Evolutionary conservation across 2,888 invertebrate species (phyloP).

Genomic region (Nysson spinosus): DNA sequence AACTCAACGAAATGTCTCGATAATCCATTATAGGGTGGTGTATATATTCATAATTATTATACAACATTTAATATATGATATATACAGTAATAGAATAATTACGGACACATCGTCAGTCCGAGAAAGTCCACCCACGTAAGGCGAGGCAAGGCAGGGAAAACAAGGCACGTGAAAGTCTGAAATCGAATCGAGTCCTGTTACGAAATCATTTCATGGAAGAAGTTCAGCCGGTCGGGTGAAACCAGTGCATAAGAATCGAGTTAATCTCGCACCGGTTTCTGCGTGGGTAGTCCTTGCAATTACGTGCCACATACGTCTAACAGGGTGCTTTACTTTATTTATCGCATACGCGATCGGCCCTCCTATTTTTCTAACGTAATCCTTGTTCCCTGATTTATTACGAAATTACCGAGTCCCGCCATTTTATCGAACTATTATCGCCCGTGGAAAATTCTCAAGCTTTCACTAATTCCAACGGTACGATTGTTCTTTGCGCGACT

Average conservation of each 20-base stretch:
- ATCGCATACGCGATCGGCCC: not conserved
- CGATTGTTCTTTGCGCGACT: too few relatives aligned
- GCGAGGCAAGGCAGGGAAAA: too few relatives aligned
- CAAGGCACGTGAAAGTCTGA: slow-evolving; percentile 41
- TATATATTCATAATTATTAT: too few relatives aligned
- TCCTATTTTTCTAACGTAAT: not conserved
- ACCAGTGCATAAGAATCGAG: slow-evolving; percentile 12
- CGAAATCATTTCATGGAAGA: slow-evolving; percentile 41
- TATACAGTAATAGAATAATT: too few relatives aligned
- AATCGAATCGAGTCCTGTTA: slow-evolving; percentile 38
- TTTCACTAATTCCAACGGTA: too few relatives aligned
- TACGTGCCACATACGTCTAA: slow-evolving; percentile 7
- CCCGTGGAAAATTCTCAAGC: too few relatives aligned
- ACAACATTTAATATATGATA: too few relatives aligned
- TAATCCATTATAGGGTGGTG: too few relatives aligned
- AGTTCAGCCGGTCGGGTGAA: slow-evolving; percentile 26
- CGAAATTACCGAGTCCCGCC: not conserved
- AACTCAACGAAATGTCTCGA: too few relatives aligned
- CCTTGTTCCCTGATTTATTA: not conserved
- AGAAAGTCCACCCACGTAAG: slow-evolving; percentile 35
- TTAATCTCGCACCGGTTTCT: slow-evolving; percentile 26
- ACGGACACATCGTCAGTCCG: not conserved
- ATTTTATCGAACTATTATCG: not conserved
- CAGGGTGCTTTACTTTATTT: slow-evolving; percentile 9
- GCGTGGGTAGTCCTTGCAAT: slow-evolving; percentile 17